Evolutionary conservation across 2,113 vertebrate species (phyloP).

Genomic region (Arenaria interpres): DNA sequence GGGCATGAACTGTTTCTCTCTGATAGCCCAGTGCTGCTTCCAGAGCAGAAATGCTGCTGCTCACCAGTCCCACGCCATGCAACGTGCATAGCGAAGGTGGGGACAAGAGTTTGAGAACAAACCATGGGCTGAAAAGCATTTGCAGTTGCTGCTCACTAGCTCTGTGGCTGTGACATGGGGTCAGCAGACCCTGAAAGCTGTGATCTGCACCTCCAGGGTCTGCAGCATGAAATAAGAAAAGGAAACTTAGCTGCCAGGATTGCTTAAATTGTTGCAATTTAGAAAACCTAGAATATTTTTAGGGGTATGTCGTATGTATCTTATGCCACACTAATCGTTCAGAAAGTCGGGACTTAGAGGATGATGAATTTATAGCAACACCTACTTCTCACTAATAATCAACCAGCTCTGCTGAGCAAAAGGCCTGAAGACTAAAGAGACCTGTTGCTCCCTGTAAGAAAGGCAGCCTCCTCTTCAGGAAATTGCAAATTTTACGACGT

Average conservation of each 20-base stretch:
- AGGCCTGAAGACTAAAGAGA: neutral
- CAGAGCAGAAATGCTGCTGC: neutral
- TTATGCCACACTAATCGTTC: neutral
- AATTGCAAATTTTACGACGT: conserved; percentile 46
- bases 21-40: neutral
- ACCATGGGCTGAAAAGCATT: neutral
- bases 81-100: neutral
- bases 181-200: neutral
- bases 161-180: neutral
- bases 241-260: neutral
- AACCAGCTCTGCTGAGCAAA: neutral
- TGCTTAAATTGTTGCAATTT: neutral
- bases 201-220: neutral
- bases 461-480: conserved; percentile 46
- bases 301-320: neutral
- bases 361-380: neutral
- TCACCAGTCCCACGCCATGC: neutral
- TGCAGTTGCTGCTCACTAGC: neutral
- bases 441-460: conserved; percentile 2
- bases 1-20: neutral
- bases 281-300: neutral
- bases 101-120: neutral
- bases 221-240: neutral
- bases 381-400: neutral
- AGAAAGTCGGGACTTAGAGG: neutral